phyloP scores from a whole-genome alignment of 2,113 vertebrate species.

The Pionites leucogaster region DNA sequence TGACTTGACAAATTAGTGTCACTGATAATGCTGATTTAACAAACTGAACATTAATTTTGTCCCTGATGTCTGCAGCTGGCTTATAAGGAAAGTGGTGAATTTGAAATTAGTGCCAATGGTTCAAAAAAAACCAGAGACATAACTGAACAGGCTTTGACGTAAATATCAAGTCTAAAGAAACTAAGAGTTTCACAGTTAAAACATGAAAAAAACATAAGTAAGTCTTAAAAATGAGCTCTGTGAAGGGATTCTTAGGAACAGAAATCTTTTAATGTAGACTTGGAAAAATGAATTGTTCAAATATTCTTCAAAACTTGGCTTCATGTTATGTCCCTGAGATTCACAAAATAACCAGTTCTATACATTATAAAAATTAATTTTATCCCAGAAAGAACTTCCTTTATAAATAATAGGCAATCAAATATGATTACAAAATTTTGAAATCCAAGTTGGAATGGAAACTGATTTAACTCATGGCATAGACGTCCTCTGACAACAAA shows the following conservation, averaged over 20 bases:
- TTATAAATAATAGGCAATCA: neutral
- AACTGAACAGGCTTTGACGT: neutral
- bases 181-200: neutral
- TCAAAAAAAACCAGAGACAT: neutral
- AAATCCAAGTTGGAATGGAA: neutral
- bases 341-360: neutral
- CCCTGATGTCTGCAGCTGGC: neutral
- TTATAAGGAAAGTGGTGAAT: neutral
- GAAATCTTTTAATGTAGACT: neutral
- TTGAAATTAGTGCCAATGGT: neutral
- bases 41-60: neutral
- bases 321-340: neutral
- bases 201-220: neutral
- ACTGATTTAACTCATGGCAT: neutral
- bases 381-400: neutral
- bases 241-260: neutral
- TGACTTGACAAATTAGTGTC: neutral
- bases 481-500: neutral
- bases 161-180: neutral
- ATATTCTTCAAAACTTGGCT: neutral
- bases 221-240: neutral
- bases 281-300: neutral
- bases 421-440: neutral
- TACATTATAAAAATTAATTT: neutral
- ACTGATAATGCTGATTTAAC: neutral